Conservation (phyloP, 2,888 invertebrate genomes). For the Phortica magna region DNA sequence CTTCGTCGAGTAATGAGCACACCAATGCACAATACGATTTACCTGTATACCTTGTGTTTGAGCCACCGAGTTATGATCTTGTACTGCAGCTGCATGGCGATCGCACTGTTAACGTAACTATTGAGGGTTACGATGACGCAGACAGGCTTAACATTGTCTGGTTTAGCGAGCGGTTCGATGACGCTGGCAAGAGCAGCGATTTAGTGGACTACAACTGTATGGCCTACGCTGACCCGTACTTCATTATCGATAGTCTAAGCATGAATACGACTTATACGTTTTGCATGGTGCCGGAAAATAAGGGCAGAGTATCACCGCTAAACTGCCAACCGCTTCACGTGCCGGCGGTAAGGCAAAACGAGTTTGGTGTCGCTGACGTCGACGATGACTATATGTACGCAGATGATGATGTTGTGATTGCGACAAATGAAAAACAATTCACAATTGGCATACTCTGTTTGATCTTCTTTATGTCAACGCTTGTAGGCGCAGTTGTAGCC, state of each 20-base stretch:
- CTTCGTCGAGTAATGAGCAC: background rate
- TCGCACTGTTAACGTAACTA: constrained; percentile 56
- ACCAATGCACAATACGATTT: background rate
- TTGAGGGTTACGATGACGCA: constrained; percentile 47
- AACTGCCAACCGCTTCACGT: constrained; percentile 72
- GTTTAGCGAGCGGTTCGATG: constrained; percentile 62
- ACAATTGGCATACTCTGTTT: constrained; percentile 69
- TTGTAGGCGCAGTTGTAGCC: constrained; percentile 65
- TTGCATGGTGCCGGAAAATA: constrained; percentile 60
- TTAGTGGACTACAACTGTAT: constrained; percentile 65
- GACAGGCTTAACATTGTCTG: constrained; percentile 67
- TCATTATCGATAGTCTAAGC: constrained; percentile 59
- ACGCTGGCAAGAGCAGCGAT: constrained; percentile 12
- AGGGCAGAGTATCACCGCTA: constrained; percentile 65
- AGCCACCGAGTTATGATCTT: constrained; percentile 65
- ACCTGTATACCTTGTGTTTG: constrained; percentile 49
- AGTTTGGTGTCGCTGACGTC: background rate
- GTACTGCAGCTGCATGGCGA: constrained; percentile 55
- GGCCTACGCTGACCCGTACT: constrained; percentile 55
- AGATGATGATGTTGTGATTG: constrained; percentile 54
- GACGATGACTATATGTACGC: constrained; percentile 30
- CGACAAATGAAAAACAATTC: constrained; percentile 62
- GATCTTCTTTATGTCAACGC: constrained; percentile 62
- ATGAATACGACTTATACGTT: constrained; percentile 73
- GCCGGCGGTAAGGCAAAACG: constrained; percentile 38